Base-by-base conservation (phyloP, 2,113 vertebrate species). In the Campylomormyrus tamandua region DNA sequence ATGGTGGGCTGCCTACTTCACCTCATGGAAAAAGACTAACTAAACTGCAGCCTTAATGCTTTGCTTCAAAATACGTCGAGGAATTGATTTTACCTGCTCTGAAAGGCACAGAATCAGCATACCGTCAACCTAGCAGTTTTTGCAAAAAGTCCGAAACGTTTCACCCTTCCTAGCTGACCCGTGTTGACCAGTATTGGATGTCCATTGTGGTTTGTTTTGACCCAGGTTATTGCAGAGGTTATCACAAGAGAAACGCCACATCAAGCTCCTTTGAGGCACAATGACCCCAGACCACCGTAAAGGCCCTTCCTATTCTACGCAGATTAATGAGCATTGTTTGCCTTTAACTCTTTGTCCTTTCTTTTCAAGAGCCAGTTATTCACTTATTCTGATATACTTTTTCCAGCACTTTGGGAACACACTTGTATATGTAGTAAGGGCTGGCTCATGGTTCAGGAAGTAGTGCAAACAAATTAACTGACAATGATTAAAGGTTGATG, bases 311-410 rank as follows among this genome's bases (percentile, higher is more conserved):
- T 21, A 8, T 83, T 83, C 83, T 84, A 84, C 27, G 52, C 24
- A 58, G 77, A 89, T 66, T n/a, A 88, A 88, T 84, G 9, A 31
- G 50, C 35, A 58, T 8, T 84, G 45, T 83, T 27, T 56, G 19
- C 62, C 1, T 31, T 56, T 49, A 49, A 88, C 83, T 52, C 19
- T 90, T 53, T 42, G 11, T 24, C 42, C 49, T n/a, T 74, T 45
- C 42, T 74, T 70, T 74, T 49, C 45, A 48, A 35, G 15, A 35
- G 9, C 4, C 83, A 85, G 27, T 58, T 84, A 66, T 89, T 90
- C 39, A 89, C 56, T 85, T 90, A 88, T 90, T 39, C 70, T 88
- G 31, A 35, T 49, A 88, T 83, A 62, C 77, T 88, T 90, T 77
- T 31, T 35, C 45, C 15, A 31, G 24, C 62, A 3, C n/a, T 66